Evolutionary conservation across 2,888 invertebrate genomes (phyloP).

Genomic region (Dicycla oo): DNA sequence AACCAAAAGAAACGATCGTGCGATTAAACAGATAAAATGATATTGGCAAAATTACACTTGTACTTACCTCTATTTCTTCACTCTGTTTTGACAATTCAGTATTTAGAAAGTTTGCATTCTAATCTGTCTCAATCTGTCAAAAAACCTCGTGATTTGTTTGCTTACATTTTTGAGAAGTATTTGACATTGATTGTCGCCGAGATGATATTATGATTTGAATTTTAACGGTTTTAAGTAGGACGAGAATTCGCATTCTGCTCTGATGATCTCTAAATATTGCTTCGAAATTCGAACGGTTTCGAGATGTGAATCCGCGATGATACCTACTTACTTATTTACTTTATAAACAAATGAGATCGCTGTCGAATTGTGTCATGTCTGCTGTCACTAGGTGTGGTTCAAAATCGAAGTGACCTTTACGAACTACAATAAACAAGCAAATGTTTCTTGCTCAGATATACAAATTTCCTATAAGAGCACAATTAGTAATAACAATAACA

Average conservation of each 20-base stretch:
- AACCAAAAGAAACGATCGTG: background rate
- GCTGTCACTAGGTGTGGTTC: background rate
- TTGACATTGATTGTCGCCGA: background rate
- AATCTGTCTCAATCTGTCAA: background rate
- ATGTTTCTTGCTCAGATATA: background rate
- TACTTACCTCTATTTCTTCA: too few relatives aligned
- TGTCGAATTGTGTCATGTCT: background rate
- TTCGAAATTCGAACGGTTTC: background rate
- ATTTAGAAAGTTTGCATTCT: background rate
- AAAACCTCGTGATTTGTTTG: background rate
- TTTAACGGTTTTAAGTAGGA: background rate
- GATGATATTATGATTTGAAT: background rate
- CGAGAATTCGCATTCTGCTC: background rate
- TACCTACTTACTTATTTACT: background rate
- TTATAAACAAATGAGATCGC: background rate
- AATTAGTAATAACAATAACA: constrained; percentile 80
- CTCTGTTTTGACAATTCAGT: background rate
- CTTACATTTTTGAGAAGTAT: background rate
- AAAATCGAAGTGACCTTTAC: background rate
- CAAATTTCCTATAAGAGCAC: constrained; percentile 61
- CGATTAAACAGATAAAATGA: background rate
- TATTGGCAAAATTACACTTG: background rate
- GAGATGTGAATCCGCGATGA: background rate
- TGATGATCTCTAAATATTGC: background rate
- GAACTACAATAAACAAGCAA: background rate